These are phyloP conservation scores for Caenorhabditis imperialis DNA, from an alignment of 2,888 invertebrate species.

Conservation along the genomic window DNA sequence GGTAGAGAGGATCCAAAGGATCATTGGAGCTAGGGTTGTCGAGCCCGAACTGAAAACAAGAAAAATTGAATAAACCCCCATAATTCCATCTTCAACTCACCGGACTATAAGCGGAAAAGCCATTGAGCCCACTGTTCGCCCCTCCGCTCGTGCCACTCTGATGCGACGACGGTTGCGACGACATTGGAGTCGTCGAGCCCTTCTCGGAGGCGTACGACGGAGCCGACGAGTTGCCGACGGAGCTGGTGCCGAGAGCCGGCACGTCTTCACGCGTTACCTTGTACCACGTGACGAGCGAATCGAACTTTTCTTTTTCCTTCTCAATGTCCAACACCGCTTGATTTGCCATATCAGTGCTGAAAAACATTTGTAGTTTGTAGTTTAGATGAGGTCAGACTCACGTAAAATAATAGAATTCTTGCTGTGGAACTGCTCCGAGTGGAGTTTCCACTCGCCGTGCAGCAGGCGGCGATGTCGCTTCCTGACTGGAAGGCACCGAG, in stretches of 20 bases:
- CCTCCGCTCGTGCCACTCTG: constrained; percentile 39
- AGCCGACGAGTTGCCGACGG: constrained; percentile 28
- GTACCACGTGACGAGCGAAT: constrained; percentile 40
- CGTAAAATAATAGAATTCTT: constrained; percentile 29
- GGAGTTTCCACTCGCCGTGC: constrained; percentile 32
- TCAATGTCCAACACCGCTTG: constrained; percentile 55
- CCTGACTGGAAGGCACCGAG: constrained; percentile 48
- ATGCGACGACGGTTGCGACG: constrained; percentile 47
- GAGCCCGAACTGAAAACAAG: constrained; percentile 25
- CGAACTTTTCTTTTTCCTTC: constrained; percentile 45
- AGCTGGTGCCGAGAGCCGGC: constrained; percentile 32
- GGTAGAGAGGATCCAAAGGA: constrained; percentile 16
- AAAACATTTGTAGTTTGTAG: constrained; percentile 13
- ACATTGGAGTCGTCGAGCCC: constrained; percentile 37
- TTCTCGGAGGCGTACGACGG: constrained; percentile 30
- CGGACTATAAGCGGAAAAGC: constrained; percentile 46
- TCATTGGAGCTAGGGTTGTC: constrained; percentile 34
- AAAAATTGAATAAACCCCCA: neutral
- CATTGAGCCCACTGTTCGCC: constrained; percentile 30
- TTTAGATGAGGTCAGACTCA: neutral
- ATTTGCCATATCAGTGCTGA: constrained; percentile 55
- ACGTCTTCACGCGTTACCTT: constrained; percentile 15
- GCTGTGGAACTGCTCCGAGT: neutral
- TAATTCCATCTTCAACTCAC: constrained; percentile 5
- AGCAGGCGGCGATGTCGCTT: constrained; percentile 38